Percentiles rank a stretch among this genome's conserved stretches.
phyloP scores from a whole-genome alignment of 2,113 vertebrate species.

The Engraulis encrasicolus region DNA sequence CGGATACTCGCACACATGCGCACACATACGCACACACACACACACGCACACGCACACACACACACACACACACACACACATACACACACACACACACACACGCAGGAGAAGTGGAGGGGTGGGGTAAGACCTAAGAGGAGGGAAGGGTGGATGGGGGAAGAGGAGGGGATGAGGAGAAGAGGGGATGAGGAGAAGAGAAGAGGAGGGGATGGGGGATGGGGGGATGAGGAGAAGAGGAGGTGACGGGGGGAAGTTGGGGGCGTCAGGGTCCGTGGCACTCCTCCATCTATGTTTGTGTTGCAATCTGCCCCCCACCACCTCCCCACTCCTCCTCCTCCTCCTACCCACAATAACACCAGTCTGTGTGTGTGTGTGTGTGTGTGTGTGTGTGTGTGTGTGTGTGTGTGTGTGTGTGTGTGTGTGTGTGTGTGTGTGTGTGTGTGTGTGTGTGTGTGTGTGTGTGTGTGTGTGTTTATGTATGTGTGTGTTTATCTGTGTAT shows the following conservation, averaged over 20 bases:
- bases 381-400: constrained; percentile 29
- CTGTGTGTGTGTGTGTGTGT: constrained; percentile 33
- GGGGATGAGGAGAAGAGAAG: constrained; percentile 41
- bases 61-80: too few relatives aligned
- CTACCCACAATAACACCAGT: neutral
- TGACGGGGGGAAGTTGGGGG: constrained; percentile 21
- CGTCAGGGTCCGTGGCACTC: constrained; percentile 34
- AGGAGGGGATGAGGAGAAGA: constrained; percentile 22
- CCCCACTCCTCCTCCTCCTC: too few relatives aligned
- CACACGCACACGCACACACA: too few relatives aligned
- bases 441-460: constrained; percentile 34
- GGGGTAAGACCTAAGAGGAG: too few relatives aligned
- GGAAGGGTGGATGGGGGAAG: too few relatives aligned
- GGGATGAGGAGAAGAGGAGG: too few relatives aligned
- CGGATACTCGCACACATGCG: too few relatives aligned
- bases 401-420: constrained; percentile 24
- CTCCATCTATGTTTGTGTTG: constrained; percentile 46
- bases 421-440: constrained; percentile 26
- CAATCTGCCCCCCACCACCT: too few relatives aligned
- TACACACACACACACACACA: too few relatives aligned
- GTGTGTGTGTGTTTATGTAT: constrained; percentile 27
- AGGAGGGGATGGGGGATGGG: too few relatives aligned
- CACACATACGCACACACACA: too few relatives aligned
- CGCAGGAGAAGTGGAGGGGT: too few relatives aligned
- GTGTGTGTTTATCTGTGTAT: constrained; percentile 21